These are phyloP conservation scores for Ibycter americanus DNA, from an alignment of 2,797 vertebrate genomes.

Conservation along the genomic window DNA sequence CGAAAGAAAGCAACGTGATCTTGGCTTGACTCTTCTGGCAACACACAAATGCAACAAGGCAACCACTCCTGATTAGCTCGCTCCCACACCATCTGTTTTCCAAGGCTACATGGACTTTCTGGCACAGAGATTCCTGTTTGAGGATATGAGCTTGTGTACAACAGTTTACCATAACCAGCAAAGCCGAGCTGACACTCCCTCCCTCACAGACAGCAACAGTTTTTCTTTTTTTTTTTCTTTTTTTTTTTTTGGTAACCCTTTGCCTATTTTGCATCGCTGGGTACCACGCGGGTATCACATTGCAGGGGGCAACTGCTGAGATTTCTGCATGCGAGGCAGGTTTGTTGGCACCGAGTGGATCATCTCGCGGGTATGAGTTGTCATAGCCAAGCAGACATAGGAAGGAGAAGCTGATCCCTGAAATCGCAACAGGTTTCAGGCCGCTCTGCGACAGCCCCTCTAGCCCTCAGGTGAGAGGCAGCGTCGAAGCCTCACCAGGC, in stretches of 20 bases:
- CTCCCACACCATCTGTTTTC: slow-evolving; percentile 63
- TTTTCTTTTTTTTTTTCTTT: not conserved
- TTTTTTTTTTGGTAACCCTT: not conserved
- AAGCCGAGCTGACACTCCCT: slow-evolving; percentile 41
- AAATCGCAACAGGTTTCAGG: not conserved
- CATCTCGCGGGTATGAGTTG: not conserved
- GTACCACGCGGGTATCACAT: not conserved
- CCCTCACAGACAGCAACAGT: slow-evolving; percentile 31
- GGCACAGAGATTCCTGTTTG: slow-evolving; percentile 43
- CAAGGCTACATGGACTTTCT: slow-evolving; percentile 45
- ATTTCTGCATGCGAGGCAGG: not conserved
- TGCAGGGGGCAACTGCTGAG: not conserved
- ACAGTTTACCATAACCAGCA: slow-evolving; percentile 60
- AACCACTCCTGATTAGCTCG: slow-evolving; percentile 31
- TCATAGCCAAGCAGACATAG: not conserved
- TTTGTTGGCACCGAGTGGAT: not conserved
- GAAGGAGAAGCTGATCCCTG: not conserved
- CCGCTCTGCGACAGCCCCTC: not conserved
- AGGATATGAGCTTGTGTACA: slow-evolving; percentile 47
- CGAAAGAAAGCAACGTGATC: not conserved
- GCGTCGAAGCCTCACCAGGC: not conserved
- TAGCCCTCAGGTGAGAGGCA: not conserved
- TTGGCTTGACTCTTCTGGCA: slow-evolving; percentile 54
- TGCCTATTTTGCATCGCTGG: not conserved
- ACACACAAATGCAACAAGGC: slow-evolving; percentile 17